Conservation (phyloP, 2,113 vertebrate species). For the Stegastes partitus region DNA sequence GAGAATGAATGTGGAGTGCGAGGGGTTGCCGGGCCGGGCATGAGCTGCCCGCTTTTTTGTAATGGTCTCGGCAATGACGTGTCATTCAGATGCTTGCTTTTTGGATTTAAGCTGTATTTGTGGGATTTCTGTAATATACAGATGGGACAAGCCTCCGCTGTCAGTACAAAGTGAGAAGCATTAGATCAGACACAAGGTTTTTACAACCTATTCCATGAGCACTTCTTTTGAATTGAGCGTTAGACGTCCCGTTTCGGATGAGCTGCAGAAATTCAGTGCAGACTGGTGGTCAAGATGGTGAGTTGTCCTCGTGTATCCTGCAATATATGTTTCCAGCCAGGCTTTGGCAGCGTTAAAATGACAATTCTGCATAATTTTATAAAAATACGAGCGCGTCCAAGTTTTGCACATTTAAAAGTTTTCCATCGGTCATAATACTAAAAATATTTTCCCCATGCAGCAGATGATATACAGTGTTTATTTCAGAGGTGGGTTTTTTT, state of each 20-base stretch:
- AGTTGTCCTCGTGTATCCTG: not conserved
- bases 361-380: slow-evolving; percentile 16
- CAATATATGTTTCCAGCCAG: not conserved
- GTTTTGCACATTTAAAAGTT: slow-evolving; percentile 27
- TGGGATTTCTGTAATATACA: slow-evolving; percentile 5
- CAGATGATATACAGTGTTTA: slow-evolving; percentile 65
- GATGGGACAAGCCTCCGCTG: slow-evolving; percentile 12
- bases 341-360: slow-evolving; percentile 1
- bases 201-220: not conserved
- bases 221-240: slow-evolving; percentile 3
- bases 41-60: slow-evolving; percentile 15
- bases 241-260: not conserved
- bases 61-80: slow-evolving; percentile 21
- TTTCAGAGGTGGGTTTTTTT: slow-evolving; percentile 67
- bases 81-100: slow-evolving; percentile 14
- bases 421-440: slow-evolving; percentile 58
- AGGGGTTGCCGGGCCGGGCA: slow-evolving; percentile 2
- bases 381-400: slow-evolving; percentile 13
- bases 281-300: not conserved
- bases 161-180: slow-evolving; percentile 9
- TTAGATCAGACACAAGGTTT: slow-evolving; percentile 13
- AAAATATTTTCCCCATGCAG: slow-evolving; percentile 52
- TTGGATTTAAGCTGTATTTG: slow-evolving; percentile 11
- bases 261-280: slow-evolving; percentile 6
- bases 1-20: slow-evolving; percentile 28